phyloP scores from a whole-genome alignment of 2,113 vertebrate species.

The Gopherus flavomarginatus region DNA sequence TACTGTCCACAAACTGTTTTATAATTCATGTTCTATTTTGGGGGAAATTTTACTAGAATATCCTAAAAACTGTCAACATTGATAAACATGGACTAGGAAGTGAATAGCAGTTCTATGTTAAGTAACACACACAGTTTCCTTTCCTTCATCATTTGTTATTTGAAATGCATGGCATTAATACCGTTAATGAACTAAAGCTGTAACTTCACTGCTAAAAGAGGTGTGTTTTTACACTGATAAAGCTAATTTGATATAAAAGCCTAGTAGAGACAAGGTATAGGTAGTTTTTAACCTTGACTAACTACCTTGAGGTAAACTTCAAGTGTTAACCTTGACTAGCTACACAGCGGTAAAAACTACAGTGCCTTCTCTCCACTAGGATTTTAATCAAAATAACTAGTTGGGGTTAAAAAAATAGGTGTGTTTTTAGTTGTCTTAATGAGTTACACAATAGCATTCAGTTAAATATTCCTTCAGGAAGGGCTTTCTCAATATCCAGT shows the following conservation, averaged over 20 bases:
- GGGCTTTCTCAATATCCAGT: not conserved
- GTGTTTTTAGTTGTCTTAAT: not conserved
- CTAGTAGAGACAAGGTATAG: too few species aligned
- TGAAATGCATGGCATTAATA: not conserved
- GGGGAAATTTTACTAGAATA: accelerated
- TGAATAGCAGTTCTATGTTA: not conserved
- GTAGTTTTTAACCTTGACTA: too few species aligned
- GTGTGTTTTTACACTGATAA: accelerated
- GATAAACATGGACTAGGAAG: not conserved
- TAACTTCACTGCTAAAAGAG: not conserved
- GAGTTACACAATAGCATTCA: not conserved
- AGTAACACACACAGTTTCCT: accelerated
- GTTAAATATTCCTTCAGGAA: not conserved
- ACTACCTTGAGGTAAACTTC: too few species aligned
- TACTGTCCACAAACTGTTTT: not conserved
- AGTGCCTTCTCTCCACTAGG: not conserved
- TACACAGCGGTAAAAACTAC: not conserved
- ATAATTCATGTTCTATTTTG: not conserved
- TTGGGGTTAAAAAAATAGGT: not conserved
- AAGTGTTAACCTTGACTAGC: too few species aligned
- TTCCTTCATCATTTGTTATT: too few species aligned
- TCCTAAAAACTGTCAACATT: not conserved
- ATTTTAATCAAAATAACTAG: not conserved
- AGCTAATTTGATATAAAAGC: not conserved
- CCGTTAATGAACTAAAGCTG: not conserved